phyloP scores from a whole-genome alignment of 2,888 invertebrate species.

The Ellobium chinense region DNA sequence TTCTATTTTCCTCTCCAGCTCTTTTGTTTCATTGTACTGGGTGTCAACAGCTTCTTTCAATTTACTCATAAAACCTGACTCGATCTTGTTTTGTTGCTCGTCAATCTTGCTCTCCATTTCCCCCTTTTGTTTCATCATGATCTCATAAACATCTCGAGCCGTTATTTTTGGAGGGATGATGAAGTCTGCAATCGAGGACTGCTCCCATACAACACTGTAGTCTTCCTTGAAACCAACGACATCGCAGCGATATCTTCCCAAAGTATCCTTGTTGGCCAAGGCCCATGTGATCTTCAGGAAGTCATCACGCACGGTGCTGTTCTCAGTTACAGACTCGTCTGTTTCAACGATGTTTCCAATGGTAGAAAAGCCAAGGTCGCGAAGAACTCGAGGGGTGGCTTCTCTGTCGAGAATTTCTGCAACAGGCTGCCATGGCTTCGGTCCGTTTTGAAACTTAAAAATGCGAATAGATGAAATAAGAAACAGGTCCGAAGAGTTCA shows the following conservation, averaged over 20 bases:
- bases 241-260: slow-evolving; percentile 25
- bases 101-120: neutral
- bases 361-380: neutral
- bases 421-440: neutral
- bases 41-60: neutral
- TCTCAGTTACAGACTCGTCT: neutral
- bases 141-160: neutral
- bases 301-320: neutral
- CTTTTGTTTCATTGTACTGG: neutral
- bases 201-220: neutral
- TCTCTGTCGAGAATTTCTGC: neutral
- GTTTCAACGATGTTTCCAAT: neutral
- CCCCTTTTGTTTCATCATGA: neutral
- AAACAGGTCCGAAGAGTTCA: no score
- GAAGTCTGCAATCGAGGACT: neutral
- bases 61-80: neutral
- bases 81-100: neutral
- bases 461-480: no score
- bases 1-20: neutral
- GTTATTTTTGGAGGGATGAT: neutral
- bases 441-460: no score
- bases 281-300: neutral
- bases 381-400: neutral
- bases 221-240: neutral
- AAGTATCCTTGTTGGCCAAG: neutral